These are phyloP conservation scores for Panagrolaimus sp. DNA, from an alignment of 1,140 invertebrate species.

Conservation along the genomic window DNA sequence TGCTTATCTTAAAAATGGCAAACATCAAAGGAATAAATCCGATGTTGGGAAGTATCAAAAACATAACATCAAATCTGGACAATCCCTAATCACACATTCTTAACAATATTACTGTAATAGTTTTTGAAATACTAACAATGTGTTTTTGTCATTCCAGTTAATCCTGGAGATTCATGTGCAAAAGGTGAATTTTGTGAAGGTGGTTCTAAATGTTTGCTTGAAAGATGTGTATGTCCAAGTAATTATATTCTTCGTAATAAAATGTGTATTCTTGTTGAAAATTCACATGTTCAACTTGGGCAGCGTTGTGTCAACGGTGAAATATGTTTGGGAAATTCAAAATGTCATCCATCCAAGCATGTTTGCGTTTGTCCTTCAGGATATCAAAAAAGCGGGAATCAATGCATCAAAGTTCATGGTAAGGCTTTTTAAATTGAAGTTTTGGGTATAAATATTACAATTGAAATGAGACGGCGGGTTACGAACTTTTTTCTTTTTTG, in stretches of 20 bases:
- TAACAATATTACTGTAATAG: no score
- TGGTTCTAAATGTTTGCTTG: constrained; percentile 6
- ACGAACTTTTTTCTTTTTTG: no score
- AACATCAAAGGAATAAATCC: no score
- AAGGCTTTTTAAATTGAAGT: neutral
- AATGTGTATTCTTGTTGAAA: neutral
- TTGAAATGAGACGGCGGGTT: no score
- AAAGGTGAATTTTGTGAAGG: constrained; percentile 5
- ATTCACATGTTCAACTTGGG: neutral
- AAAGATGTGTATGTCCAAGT: constrained; percentile 8
- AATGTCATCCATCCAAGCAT: neutral
- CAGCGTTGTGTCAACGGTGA: neutral
- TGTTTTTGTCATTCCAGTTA: neutral
- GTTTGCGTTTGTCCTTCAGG: constrained; percentile 12
- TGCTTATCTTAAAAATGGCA: no score
- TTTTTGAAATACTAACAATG: no score
- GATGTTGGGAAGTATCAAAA: no score
- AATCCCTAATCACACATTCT: no score
- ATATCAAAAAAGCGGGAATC: neutral
- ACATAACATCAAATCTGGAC: no score
- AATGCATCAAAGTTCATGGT: constrained; percentile 10
- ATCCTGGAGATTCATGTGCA: constrained; percentile 15
- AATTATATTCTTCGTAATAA: neutral
- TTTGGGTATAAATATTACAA: no score
- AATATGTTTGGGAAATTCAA: neutral